A percentile compares a stretch with the other conserved stretches of the same genome.
Evolutionary conservation across 2,797 vertebrate species (phyloP).

Genomic region (Ateles fusciceps): DNA sequence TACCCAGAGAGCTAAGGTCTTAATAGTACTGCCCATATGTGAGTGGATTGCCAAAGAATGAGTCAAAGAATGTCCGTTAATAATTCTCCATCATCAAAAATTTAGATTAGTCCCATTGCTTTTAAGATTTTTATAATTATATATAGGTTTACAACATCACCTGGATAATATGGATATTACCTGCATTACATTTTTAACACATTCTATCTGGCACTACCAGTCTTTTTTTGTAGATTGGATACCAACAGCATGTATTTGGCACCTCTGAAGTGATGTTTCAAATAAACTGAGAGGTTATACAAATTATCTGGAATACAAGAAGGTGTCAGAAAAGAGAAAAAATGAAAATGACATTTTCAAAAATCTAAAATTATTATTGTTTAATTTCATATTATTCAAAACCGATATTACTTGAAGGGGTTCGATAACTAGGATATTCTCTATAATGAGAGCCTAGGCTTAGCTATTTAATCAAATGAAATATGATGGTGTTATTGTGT

Average conservation of each 20-base stretch:
- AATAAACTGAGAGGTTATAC: constrained; percentile 72
- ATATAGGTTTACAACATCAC: background rate
- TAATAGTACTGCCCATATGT: background rate
- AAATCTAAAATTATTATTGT: constrained; percentile 74
- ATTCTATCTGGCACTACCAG: background rate
- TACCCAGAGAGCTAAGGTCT: background rate
- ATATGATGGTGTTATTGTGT: constrained; percentile 27
- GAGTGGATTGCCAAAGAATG: background rate
- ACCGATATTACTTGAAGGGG: constrained; percentile 63
- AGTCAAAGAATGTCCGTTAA: background rate
- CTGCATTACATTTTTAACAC: constrained; percentile 53
- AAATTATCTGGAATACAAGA: constrained; percentile 72
- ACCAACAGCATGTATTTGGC: constrained; percentile 47
- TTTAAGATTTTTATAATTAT: background rate
- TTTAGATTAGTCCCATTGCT: background rate
- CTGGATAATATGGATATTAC: background rate
- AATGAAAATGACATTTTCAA: constrained; percentile 65
- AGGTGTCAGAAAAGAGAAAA: constrained; percentile 64
- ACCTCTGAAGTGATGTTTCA: constrained; percentile 72
- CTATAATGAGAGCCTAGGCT: constrained; percentile 44
- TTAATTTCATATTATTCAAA: constrained; percentile 74
- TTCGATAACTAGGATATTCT: constrained; percentile 58
- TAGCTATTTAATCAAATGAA: constrained; percentile 70
- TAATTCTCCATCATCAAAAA: constrained; percentile 45
- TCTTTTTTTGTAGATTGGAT: constrained; percentile 59